Evolutionary conservation across 2,113 vertebrate genomes (phyloP), one percentile per base, ranked within the genome.

Genomic region (Shinisaurus crocodilurus): DNA sequence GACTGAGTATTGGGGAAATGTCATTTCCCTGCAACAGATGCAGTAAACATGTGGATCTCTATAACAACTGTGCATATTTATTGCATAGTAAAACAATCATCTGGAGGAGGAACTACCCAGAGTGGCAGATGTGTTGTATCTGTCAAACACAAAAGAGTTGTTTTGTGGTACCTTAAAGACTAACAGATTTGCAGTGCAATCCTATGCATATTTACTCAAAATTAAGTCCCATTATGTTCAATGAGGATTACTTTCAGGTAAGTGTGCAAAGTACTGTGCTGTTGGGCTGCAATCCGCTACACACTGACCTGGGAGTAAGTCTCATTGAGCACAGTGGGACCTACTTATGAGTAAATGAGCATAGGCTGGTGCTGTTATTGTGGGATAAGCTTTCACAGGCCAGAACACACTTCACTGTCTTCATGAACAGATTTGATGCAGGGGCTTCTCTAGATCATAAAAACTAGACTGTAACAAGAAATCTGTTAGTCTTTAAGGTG

Each of bases 1-100:
- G 76, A 50, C 20, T 50, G 40, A 88, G 75, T 88, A 40, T 67
- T 87, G 60, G 57, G 75, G 60, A 88, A 79, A 80, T 80, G 43
- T 69, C 75, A 80, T 88, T 65, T 80, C 86, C 60, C 57, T 88
- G 27, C 32, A 67, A 88, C 87, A 80, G 87, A 88, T 80, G 87
- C 60, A 65, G 60, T 63, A 48, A 88, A 80, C 75, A 69, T 69
- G 76, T 69, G 43, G 76, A 37, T 79, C 12, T 16, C 20, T 67
- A 45, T 40, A 65, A 63, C 43, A 50, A 67, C 86, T 80, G 43
- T 69, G 57, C 25, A 16, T 69, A 27, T 69, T 80, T 88, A 88
- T 80, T 67, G 29, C 43, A 50, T 34, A 69, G 40, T 67, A 88
- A 67, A 80, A 80, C 43, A 67, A 67, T 69, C 20, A 88, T 80